Base-by-base conservation (phyloP, 2,113 vertebrate species). In the Lates calcarifer region DNA sequence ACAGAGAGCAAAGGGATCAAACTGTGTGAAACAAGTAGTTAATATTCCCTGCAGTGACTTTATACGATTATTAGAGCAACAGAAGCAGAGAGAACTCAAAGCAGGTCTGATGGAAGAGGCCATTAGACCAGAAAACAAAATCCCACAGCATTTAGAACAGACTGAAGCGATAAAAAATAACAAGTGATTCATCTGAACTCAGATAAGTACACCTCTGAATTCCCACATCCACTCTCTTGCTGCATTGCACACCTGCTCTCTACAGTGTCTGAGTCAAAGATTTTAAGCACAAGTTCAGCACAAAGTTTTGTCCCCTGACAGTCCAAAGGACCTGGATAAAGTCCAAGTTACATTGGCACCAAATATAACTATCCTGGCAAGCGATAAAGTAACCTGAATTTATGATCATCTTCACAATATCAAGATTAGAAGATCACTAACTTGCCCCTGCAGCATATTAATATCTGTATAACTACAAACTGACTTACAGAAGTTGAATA, bases 61-160 rank as follows among this genome's bases (percentile, higher is more conserved):
- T 24, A n/a, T n/a, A 47, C 9, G 15, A 37, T 1, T 1, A 79
- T 37, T 56, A 55, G 2, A 43, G 47, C 3, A 56, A 41, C 5
- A 72, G n/a, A 67, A 39, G 18, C 17, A 53, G 49, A 28, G 5
- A 10, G 11, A 79, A 41, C 28, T 56, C 18, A 33, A 53, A 67
- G 56, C 66, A 56, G 53, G 70, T n/a, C 51, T 49, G 81, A 82
- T 41, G 24, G 33, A 78, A 58, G 41, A 69, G 22, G 20, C 35
- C 35, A 70, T 71, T 1, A 8, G 14, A 67, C 17, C 37, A 68
- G 62, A 68, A 76, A 18, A 55, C 9, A 22, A 24, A 76, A 60
- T 24, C 41, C 26, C 26, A 60, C 17, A 22, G 66, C 58, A 39
- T 65, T 51, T 37, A 66, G 33, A 80, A 24, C 7, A 49, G 37